phyloP scores from a whole-genome alignment of 2,888 invertebrate genomes.

The Drosophila trichaetosa region DNA sequence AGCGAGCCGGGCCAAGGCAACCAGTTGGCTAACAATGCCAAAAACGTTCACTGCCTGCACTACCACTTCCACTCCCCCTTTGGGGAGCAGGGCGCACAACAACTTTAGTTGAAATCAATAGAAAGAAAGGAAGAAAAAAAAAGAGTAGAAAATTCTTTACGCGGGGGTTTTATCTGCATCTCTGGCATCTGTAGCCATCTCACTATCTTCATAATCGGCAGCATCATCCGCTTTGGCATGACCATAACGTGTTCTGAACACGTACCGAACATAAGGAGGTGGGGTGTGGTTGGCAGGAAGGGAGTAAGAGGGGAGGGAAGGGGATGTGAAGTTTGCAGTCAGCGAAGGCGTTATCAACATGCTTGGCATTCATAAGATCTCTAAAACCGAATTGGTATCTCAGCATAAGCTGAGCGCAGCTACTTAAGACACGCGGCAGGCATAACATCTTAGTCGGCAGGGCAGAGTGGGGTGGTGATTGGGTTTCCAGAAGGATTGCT shows the following conservation, averaged over 20 bases:
- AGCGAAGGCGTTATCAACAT: constrained; percentile 69
- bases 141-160: constrained; percentile 34
- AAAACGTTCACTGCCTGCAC: constrained; percentile 20
- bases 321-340: not conserved
- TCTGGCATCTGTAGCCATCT: constrained; percentile 38
- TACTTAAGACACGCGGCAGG: constrained; percentile 63
- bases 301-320: not conserved
- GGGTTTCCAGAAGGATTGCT: not conserved
- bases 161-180: constrained; percentile 63
- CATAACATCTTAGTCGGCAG: constrained; percentile 13
- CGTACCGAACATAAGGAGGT: constrained; percentile 55
- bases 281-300: not conserved
- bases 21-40: constrained; percentile 63
- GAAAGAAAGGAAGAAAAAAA: constrained; percentile 7
- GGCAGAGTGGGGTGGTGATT: not conserved
- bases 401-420: constrained; percentile 57
- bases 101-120: constrained; percentile 71
- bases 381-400: constrained; percentile 57
- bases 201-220: constrained; percentile 73
- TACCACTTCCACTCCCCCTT: constrained; percentile 1
- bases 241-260: constrained; percentile 71
- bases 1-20: constrained; percentile 32
- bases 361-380: constrained; percentile 76
- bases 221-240: constrained; percentile 69
- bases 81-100: constrained; percentile 17